Evolutionary conservation across 2,797 vertebrate species (phyloP), one percentile per base, ranked within the genome.

Genomic region (Thamnophis elegans): DNA sequence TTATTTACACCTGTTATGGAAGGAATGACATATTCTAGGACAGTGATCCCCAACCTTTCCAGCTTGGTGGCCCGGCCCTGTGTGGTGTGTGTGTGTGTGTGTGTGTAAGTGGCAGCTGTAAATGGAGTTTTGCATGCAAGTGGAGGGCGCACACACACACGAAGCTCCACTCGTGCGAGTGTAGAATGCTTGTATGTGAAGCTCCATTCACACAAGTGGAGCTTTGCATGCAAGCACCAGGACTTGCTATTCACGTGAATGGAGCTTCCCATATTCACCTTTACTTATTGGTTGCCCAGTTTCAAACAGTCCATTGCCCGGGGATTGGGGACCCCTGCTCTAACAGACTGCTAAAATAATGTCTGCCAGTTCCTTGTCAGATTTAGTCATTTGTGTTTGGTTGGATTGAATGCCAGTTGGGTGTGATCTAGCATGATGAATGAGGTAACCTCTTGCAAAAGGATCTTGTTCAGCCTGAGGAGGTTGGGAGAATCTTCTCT

Each of bases 181-280:
- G 13, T 60, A 26, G 59, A 60, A 1, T 68, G 5, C 28, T 68
- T 5, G 5, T 16, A 13, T 3, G 0, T 12, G 25, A 68, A 68
- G 28, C 28, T 68, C 28, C 28, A 68, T 6, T 26, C 22, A 10
- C 2, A 18, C 2, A 2, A 14, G 62, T 32, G 16, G 26, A 59
- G 20, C 20, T 59, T 62, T 0, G 25, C 26, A 28, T 26, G 22
- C 1, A 2, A 60, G 22, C 8, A 9, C 59, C 60, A 60, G 59
- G 59, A 7, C 8, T 25, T 60, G 8, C 26, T 2, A 5, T 2
- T 7, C 14, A 5, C 3, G 0, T 28, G 25, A 32, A n/a, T 20
- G 32, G 68, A n/a, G 26, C 12, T 65, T 65, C 26, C 4, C 1
- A 4, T 5, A 1, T 4, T 0, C 12, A n/a, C 26, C 10, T 4